These are phyloP conservation scores for Glossosoma conforme DNA, from an alignment of 1,140 invertebrate genomes.

Conservation along the genomic window DNA sequence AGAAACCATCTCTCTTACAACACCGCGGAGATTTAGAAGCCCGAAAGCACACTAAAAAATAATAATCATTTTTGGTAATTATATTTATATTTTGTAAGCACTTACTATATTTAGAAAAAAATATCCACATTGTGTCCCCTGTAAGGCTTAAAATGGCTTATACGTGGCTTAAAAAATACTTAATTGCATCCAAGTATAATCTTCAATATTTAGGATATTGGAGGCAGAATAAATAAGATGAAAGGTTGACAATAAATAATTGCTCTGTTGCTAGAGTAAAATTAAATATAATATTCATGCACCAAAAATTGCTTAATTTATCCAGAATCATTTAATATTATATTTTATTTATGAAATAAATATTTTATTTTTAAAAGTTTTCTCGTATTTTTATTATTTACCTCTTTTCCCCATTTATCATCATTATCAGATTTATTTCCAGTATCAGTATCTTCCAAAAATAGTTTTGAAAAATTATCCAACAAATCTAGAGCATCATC, in stretches of 20 bases:
- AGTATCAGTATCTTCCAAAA: slow-evolving; percentile 9
- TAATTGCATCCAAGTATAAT: background rate
- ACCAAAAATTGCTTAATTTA: background rate
- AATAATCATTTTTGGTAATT: background rate
- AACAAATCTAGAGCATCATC: slow-evolving; percentile 25
- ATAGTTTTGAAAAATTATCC: slow-evolving; percentile 21
- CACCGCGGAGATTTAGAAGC: slow-evolving; percentile 15
- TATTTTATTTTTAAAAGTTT: background rate
- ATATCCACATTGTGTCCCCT: background rate
- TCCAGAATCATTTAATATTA: background rate
- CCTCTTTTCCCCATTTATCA: slow-evolving; percentile 19
- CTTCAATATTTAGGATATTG: background rate
- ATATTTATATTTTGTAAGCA: background rate
- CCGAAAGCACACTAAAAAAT: slow-evolving; percentile 18
- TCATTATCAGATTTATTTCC: slow-evolving; percentile 5
- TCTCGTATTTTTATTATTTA: background rate
- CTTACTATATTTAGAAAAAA: background rate
- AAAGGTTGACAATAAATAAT: too few relatives aligned
- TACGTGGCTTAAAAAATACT: background rate
- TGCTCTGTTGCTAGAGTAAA: too few relatives aligned
- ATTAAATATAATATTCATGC: too few relatives aligned
- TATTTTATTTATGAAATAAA: background rate
- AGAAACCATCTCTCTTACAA: slow-evolving; percentile 22
- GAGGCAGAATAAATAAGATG: too few relatives aligned
- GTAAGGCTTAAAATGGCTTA: background rate